Evolutionary conservation across 2,113 vertebrate species (phyloP).

Genomic region (Pampusana beccarii): DNA sequence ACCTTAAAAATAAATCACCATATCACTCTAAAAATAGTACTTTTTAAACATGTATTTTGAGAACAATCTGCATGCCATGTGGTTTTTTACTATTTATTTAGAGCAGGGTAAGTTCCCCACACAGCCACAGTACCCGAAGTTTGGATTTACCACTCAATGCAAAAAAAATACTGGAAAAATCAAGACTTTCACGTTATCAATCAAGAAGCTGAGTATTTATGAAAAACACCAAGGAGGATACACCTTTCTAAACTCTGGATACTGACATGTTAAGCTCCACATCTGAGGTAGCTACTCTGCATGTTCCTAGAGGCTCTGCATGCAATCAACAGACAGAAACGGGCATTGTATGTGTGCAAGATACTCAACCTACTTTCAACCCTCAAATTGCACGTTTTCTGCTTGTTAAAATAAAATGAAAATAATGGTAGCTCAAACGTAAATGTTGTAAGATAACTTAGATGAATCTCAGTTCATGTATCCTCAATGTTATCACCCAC

Average conservation of each 20-base stretch:
- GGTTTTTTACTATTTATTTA: background rate
- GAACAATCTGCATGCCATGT: background rate
- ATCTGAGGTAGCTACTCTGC: background rate
- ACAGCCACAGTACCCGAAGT: background rate
- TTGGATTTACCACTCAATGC: background rate
- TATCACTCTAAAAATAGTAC: background rate
- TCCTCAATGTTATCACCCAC: background rate
- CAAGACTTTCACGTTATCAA: background rate
- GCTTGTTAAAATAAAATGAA: background rate
- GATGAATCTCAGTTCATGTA: background rate
- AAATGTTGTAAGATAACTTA: background rate
- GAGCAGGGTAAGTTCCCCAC: background rate
- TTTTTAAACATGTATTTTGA: background rate
- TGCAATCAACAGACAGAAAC: background rate
- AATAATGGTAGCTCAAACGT: background rate
- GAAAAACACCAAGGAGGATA: background rate
- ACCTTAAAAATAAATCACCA: background rate
- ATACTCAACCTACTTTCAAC: background rate
- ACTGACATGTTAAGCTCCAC: background rate
- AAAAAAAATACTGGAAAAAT: background rate
- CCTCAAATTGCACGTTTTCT: background rate
- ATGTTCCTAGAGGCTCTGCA: background rate
- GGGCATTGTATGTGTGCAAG: background rate
- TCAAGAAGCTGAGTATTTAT: background rate
- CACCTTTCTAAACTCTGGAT: background rate